A percentile compares a stretch with the other conserved stretches of the same genome.
phyloP scores from a whole-genome alignment of 2,888 invertebrate genomes.

The Microdon myrmicae region DNA sequence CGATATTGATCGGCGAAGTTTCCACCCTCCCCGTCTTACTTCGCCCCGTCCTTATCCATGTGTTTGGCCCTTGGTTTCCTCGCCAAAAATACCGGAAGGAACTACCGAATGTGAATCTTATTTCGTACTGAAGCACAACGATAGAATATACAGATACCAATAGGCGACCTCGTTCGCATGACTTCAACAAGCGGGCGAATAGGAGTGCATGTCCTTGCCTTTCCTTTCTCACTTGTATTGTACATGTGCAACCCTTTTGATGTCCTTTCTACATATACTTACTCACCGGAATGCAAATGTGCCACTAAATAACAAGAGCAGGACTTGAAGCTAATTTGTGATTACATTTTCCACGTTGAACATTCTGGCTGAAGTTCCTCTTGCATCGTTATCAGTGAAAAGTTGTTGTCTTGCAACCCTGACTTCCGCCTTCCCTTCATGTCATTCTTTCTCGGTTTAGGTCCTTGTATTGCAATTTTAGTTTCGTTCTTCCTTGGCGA shows the following conservation, averaged over 20 bases:
- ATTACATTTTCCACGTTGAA: slow-evolving; percentile 29
- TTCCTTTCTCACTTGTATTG: not conserved
- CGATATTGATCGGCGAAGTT: slow-evolving; percentile 43
- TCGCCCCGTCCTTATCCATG: too few species aligned
- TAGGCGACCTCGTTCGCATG: slow-evolving; percentile 39
- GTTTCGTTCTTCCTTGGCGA: slow-evolving; percentile 14
- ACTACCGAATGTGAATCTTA: slow-evolving; percentile 51
- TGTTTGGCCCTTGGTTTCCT: slow-evolving; percentile 24
- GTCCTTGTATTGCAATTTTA: too few species aligned
- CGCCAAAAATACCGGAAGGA: slow-evolving; percentile 44
- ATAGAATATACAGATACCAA: slow-evolving; percentile 20
- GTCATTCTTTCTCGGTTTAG: too few species aligned
- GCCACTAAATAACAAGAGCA: slow-evolving; percentile 29
- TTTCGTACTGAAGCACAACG: slow-evolving; percentile 33
- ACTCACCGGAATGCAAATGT: slow-evolving; percentile 37
- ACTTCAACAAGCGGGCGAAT: slow-evolving; percentile 44
- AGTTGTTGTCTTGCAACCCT: slow-evolving; percentile 5
- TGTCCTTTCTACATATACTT: slow-evolving; percentile 29
- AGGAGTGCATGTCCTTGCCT: not conserved
- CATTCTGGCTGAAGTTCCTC: slow-evolving; percentile 26
- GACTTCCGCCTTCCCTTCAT: too few species aligned
- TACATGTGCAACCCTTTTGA: slow-evolving; percentile 4
- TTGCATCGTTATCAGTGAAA: slow-evolving; percentile 44
- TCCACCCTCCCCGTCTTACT: slow-evolving; percentile 32
- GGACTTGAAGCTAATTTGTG: slow-evolving; percentile 37